Conservation (phyloP, 2,888 invertebrate species). For the Ophioninae sp. region DNA sequence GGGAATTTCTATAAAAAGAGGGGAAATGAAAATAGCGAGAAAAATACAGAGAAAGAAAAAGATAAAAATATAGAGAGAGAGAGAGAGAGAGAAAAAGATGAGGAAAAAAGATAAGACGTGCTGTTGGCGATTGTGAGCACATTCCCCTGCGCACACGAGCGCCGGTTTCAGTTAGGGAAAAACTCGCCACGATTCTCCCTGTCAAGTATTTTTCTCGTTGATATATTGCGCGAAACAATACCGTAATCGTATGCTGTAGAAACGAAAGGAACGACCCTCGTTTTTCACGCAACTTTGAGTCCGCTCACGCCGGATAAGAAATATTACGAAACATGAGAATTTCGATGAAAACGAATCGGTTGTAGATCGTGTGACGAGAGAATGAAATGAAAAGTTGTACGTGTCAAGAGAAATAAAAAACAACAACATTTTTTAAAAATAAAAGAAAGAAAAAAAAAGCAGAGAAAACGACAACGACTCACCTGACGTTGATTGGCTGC, state of each 20-base stretch:
- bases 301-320: not conserved
- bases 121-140: not conserved
- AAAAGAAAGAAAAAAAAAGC: too few relatives aligned
- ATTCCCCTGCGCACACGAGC: constrained; percentile 5
- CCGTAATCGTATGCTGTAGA: constrained; percentile 7
- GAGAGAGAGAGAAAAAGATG: not conserved
- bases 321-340: not conserved
- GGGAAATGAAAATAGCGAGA: constrained; percentile 9
- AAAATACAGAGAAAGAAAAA: too few relatives aligned
- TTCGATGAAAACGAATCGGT: not conserved
- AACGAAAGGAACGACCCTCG: constrained; percentile 22
- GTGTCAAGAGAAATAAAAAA: too few relatives aligned
- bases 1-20: constrained; percentile 25
- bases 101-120: not conserved
- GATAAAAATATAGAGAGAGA: not conserved
- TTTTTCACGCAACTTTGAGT: constrained; percentile 1
- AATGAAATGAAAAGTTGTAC: too few relatives aligned
- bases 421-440: too few relatives aligned
- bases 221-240: constrained; percentile 39
- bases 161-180: constrained; percentile 12
- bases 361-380: too few relatives aligned
- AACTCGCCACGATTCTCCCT: constrained; percentile 21
- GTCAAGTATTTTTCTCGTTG: constrained; percentile 18
- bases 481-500: constrained; percentile 81
- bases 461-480: too few relatives aligned